Base-by-base conservation (phyloP, 2,797 vertebrate genomes). In the Arrhamphus sclerolepis region DNA sequence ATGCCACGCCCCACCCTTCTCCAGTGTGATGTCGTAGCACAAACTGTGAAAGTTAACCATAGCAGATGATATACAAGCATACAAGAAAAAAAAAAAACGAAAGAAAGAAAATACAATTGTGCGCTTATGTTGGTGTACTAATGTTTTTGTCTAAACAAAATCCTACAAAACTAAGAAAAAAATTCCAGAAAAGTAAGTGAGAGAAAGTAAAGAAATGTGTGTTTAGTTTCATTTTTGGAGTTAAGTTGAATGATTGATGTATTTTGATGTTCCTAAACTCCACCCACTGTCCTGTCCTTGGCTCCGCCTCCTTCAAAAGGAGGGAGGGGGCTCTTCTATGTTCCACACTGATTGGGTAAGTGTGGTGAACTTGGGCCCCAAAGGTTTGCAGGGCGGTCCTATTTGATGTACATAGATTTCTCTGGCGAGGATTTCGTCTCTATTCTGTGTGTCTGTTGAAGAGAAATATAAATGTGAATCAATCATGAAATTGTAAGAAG, bases 21-120 rank as follows among this genome's bases (percentile, higher is more conserved):
- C 79, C 91, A 89, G 93, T 93, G 92, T 95, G 94, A 95, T 82
- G 93, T 93, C 84, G 94, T 98, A 96, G 95, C 96, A 94, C 95
- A 96, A 91, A 94, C 94, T 92, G 96, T 98, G 96, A 96, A 96
- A 94, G 94, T 96, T 92, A 96, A 92, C 87, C 89, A 91, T 98
- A 95, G 94, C 77, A 29, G 78, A 87, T 78, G 80, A 87, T 75
- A 75, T 78, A 77, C 66, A 60, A 71, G 54, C 52, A 80, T 72
- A 62, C 17, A 54, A 70, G 51, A 66, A 75, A 72, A 80, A 77
- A 71, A 72, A 78, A n/a, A n/a, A n/a, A n/a, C n/a, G n/a, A n/a
- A n/a, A n/a, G n/a, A n/a, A n/a, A 75, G 76, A 76, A 75, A 82
- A 64, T 38, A 56, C 51, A 84, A 87, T 91, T 79, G 93, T 94